These are phyloP conservation scores for Hylomyscus alleni DNA, from an alignment of 2,797 vertebrate species.

Conservation along the genomic window DNA sequence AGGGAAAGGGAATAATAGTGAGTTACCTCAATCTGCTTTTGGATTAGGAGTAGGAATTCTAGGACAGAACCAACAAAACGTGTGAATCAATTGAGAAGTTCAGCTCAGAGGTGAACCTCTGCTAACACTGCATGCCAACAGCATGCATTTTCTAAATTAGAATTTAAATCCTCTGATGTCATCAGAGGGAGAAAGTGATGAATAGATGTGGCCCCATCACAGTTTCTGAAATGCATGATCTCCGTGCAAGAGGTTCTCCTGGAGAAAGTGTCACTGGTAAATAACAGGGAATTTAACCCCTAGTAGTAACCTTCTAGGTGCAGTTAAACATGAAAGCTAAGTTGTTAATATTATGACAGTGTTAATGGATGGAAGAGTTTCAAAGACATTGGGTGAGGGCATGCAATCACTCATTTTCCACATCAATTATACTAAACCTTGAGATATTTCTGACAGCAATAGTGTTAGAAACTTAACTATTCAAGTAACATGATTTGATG, in stretches of 20 bases:
- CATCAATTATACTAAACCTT: background rate
- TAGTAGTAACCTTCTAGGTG: background rate
- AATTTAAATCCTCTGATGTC: background rate
- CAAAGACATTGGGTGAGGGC: background rate
- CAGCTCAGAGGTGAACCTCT: background rate
- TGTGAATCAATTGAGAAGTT: background rate
- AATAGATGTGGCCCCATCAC: background rate
- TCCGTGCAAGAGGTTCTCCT: background rate
- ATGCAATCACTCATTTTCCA: background rate
- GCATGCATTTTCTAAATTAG: slow-evolving; percentile 7
- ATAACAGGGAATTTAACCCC: background rate
- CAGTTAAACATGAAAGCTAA: background rate
- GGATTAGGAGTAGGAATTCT: background rate
- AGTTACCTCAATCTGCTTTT: background rate
- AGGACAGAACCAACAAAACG: background rate
- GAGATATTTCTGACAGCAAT: background rate
- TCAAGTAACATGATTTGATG: background rate
- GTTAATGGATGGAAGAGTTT: background rate
- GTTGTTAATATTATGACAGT: background rate
- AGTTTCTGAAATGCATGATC: slow-evolving; percentile 41
- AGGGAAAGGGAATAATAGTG: background rate
- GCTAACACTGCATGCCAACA: background rate
- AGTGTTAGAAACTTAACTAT: background rate
- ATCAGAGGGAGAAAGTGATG: background rate
- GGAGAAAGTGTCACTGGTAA: background rate